Base-by-base conservation (phyloP, 2,888 invertebrate genomes). In the Napeogenes sylphis region DNA sequence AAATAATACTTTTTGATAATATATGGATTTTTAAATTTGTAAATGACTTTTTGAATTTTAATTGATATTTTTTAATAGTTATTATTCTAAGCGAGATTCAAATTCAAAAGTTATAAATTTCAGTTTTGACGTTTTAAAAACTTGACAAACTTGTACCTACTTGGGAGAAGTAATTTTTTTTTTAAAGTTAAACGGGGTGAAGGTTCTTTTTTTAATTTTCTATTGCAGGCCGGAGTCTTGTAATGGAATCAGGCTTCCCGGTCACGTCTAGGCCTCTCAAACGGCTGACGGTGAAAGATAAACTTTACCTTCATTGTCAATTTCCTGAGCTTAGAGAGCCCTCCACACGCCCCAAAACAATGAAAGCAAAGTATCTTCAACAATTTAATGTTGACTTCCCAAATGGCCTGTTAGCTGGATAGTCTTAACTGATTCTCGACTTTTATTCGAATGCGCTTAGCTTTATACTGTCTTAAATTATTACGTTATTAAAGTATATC, bases 241-340 rank as follows among this genome's bases (percentile, higher is more conserved):
- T 84, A 84, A 86, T 84, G 79, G 82, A 82, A 86, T 87, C 82
- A 85, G 72, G 82, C 71, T 83, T 82, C 81, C 85, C 79, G 81
- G 83, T 87, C 87, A 88, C 87, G 87, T 87, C 80, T 75, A 76
- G 73, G 78, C 74, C 82, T 84, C 83, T 83, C 84, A 82, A 84
- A 84, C 81, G 85, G 85, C 86, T 86, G 87, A 84, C 85, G 79
- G 79, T 77, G 77, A 78, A 87, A 87, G 86, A 87, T 88, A 87
- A 88, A 88, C 84, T 85, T 86, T 84, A 87, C 87, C 86, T 86
- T 86, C 87, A 88, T 88, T 87, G 87, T 84, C 87, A 87, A 88
- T 88, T 87, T 88, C 84, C 88, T 83, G 75, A 83, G 83, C 79
- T 81, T 82, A 77, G 81, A 84, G 85, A 79, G 81, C 77, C 80